phyloP scores from a whole-genome alignment of 2,888 invertebrate genomes.

The Glyphotaelius pellucidus region DNA sequence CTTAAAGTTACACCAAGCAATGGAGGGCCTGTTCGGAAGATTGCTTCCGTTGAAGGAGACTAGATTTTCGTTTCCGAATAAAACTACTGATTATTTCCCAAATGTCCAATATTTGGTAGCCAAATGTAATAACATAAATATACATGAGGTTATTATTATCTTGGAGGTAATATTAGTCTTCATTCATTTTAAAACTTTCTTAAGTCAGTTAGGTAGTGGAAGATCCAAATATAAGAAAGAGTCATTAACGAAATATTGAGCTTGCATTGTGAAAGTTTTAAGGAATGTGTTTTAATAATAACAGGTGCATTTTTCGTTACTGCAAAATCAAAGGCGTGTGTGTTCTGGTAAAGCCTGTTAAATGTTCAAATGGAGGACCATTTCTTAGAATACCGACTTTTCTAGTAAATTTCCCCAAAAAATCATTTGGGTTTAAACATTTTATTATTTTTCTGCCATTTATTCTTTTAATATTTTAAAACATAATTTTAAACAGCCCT shows the following conservation, averaged over 20 bases:
- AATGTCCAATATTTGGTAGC: not conserved
- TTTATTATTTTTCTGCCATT: too few species aligned
- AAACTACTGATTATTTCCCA: not conserved
- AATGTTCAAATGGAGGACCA: too few species aligned
- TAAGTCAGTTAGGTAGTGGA: not conserved
- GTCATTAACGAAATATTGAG: not conserved
- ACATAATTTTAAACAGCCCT: too few species aligned
- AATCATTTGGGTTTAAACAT: too few species aligned
- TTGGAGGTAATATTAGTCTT: not conserved
- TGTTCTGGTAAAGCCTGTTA: not conserved
- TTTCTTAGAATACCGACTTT: too few species aligned
- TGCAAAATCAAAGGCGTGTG: not conserved
- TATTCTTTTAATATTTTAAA: too few species aligned
- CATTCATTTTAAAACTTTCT: not conserved
- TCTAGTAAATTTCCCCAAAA: too few species aligned
- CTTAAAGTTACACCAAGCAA: too few species aligned
- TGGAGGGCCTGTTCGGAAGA: too few species aligned
- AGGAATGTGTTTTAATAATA: not conserved
- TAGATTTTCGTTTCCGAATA: too few species aligned
- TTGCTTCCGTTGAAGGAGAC: too few species aligned
- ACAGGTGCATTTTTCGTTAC: not conserved
- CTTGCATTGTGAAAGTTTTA: too few species aligned
- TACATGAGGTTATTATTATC: not conserved
- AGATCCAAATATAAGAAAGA: not conserved
- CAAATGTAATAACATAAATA: not conserved